These are phyloP conservation scores for Natator depressus DNA, from an alignment of 2,113 vertebrate species.

Conservation along the genomic window DNA sequence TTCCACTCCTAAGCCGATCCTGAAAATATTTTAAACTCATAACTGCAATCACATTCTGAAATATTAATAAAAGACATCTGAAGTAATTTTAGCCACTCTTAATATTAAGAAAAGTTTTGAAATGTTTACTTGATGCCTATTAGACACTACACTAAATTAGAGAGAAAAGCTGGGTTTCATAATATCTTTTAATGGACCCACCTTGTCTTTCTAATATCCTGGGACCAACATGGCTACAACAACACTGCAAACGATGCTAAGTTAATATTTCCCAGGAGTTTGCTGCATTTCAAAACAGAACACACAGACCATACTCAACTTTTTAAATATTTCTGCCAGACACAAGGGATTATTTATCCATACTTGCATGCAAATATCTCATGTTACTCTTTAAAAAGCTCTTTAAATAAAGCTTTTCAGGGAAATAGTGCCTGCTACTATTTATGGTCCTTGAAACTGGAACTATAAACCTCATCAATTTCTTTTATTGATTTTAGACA, in stretches of 20 bases:
- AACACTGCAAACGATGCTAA: neutral
- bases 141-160: neutral
- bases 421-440: slow-evolving; percentile 39
- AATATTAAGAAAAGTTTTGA: neutral
- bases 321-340: slow-evolving; percentile 58
- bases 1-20: neutral
- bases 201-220: neutral
- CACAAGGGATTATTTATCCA: slow-evolving; percentile 55
- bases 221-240: neutral
- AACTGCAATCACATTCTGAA: neutral
- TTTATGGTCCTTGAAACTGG: slow-evolving; percentile 68
- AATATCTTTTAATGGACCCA: neutral
- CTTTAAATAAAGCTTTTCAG: slow-evolving; percentile 65
- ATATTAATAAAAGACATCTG: slow-evolving; percentile 15
- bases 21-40: neutral
- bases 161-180: neutral
- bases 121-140: neutral
- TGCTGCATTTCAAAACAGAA: slow-evolving; percentile 48
- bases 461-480: slow-evolving; percentile 65
- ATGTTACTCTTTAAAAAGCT: slow-evolving; percentile 62
- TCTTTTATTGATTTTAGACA: slow-evolving; percentile 71
- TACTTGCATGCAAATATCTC: slow-evolving; percentile 56
- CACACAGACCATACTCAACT: slow-evolving; percentile 32
- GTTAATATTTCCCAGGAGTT: slow-evolving; percentile 22
- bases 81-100: neutral